A percentile compares a stretch with the other conserved stretches of the same genome.
Conservation (phyloP, 2,888 invertebrate species). For the Acleris holmiana region DNA sequence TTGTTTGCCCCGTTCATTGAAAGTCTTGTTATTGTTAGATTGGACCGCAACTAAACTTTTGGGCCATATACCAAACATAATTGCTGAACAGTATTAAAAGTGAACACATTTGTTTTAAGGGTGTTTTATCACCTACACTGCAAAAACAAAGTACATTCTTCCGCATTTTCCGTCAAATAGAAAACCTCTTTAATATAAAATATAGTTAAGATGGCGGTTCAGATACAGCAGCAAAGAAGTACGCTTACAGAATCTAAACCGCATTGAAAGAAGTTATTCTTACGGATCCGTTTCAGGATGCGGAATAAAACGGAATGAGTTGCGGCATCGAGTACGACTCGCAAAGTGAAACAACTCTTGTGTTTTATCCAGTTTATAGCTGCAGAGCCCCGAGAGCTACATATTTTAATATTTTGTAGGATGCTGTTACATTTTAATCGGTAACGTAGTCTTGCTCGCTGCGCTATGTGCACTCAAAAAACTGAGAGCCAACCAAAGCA, state of each 20-base stretch:
- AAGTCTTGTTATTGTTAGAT: too few relatives aligned
- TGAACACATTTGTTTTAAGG: too few relatives aligned
- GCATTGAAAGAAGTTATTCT: neutral
- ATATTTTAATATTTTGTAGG: neutral
- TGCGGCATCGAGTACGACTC: neutral
- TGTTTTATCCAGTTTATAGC: conserved; percentile 15
- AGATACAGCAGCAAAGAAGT: neutral
- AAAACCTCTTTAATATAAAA: neutral
- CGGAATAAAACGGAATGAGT: neutral
- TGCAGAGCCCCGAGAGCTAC: neutral
- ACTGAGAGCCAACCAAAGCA: too few relatives aligned
- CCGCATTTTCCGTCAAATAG: too few relatives aligned
- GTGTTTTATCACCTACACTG: too few relatives aligned
- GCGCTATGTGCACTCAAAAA: too few relatives aligned
- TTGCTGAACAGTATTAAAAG: too few relatives aligned
- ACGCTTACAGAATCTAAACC: neutral
- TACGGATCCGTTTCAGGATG: neutral
- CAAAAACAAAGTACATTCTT: too few relatives aligned
- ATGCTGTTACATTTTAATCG: neutral
- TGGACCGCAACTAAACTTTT: too few relatives aligned
- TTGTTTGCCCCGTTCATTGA: too few relatives aligned
- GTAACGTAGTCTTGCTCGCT: neutral
- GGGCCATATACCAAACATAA: too few relatives aligned
- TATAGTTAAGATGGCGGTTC: neutral
- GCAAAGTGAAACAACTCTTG: conserved; percentile 18